phyloP scores from a whole-genome alignment of 2,113 vertebrate species.

The Tylochromis polylepis region DNA sequence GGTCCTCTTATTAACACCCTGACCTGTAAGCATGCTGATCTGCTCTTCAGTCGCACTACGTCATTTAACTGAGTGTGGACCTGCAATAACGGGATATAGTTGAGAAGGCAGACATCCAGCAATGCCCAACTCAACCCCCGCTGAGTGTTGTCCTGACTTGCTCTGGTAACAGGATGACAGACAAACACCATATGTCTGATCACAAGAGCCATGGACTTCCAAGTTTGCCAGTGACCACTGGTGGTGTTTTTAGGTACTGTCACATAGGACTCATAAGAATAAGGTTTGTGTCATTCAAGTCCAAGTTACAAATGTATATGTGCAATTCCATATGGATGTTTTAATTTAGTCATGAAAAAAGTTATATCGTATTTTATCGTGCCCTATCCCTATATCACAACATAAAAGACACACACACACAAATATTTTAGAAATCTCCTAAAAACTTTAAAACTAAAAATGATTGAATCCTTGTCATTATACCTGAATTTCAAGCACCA shows the following conservation, averaged over 20 bases:
- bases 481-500: neutral
- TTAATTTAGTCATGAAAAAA: neutral
- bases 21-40: constrained; percentile 51
- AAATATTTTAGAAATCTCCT: neutral
- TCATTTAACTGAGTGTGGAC: constrained; percentile 33
- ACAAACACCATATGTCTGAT: constrained; percentile 59
- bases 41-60: constrained; percentile 45
- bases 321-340: accelerated
- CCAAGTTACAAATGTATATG: neutral
- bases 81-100: constrained; percentile 21
- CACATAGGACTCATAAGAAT: neutral
- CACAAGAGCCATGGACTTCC: constrained; percentile 11
- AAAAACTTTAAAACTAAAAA: neutral
- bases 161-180: neutral
- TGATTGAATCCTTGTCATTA: too few species aligned
- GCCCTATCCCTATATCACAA: neutral
- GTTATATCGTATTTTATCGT: neutral
- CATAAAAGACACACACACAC: neutral
- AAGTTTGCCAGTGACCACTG: constrained; percentile 20
- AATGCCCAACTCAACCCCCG: constrained; percentile 15
- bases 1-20: constrained; percentile 51
- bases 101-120: constrained; percentile 12
- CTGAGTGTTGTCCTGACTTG: constrained; percentile 27
- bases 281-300: neutral
- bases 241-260: neutral